Conservation (phyloP, 1,140 invertebrate genomes). For the Zaprionus capensis region DNA sequence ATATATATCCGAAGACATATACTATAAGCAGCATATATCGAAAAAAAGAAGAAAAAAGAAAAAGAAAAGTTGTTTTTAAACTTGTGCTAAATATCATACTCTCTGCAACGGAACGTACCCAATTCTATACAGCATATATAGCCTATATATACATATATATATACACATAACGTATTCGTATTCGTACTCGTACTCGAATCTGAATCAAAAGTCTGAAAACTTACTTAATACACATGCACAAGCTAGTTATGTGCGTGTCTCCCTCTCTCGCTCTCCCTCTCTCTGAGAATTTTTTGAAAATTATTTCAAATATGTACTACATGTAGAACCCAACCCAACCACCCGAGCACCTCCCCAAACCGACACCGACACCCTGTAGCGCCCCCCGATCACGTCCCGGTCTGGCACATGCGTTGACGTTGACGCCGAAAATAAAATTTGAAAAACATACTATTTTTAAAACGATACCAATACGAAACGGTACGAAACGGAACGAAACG, state of each 20-base stretch:
- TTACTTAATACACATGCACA: constrained; percentile 26
- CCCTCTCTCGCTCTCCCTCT: too few species aligned
- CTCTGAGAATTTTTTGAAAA: constrained; percentile 54
- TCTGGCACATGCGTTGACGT: constrained; percentile 68
- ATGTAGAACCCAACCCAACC: constrained; percentile 39
- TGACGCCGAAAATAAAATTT: constrained; percentile 82
- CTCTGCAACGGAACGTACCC: constrained; percentile 37
- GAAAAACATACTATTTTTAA: constrained; percentile 82
- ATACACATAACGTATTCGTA: constrained; percentile 21
- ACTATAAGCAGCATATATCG: constrained; percentile 16
- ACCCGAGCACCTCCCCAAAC: constrained; percentile 13
- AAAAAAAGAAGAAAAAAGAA: not conserved
- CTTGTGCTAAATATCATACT: constrained; percentile 38
- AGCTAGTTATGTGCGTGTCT: constrained; percentile 27
- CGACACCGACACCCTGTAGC: constrained; percentile 1
- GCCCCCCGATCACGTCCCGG: constrained; percentile 3
- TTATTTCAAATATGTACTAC: constrained; percentile 76
- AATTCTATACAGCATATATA: constrained; percentile 32
- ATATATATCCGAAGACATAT: constrained; percentile 29
- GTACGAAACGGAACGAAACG: constrained; percentile 58
- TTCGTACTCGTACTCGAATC: constrained; percentile 33
- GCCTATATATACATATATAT: constrained; percentile 19
- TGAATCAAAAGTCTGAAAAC: constrained; percentile 38
- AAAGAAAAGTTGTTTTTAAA: constrained; percentile 22
- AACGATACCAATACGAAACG: constrained; percentile 72